A percentile compares a stretch with the other conserved stretches of the same genome.
These are phyloP conservation scores for Synergus umbraculus DNA, from an alignment of 2,888 invertebrate species.

Conservation along the genomic window DNA sequence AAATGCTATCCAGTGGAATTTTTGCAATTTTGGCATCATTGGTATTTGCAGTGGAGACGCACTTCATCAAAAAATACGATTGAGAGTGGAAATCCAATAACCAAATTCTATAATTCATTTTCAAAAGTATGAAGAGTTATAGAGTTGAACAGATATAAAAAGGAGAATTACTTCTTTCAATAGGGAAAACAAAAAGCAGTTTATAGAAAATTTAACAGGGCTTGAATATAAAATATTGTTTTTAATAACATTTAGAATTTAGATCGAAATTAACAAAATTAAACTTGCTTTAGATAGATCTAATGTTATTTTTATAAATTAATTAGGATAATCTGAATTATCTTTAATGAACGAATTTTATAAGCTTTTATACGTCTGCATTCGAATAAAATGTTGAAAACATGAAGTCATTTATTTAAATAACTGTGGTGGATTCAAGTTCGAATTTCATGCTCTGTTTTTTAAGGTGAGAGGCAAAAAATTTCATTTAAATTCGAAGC, in stretches of 20 bases:
- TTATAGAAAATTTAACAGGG: not conserved
- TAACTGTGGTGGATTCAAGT: not conserved
- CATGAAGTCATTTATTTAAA: not conserved
- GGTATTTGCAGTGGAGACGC: slow-evolving; percentile 82
- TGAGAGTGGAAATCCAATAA: slow-evolving; percentile 27
- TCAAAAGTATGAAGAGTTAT: too few relatives aligned
- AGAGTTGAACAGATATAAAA: too few relatives aligned
- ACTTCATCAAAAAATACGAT: slow-evolving; percentile 77
- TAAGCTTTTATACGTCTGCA: not conserved
- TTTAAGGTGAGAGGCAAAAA: not conserved
- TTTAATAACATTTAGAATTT: not conserved
- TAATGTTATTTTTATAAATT: not conserved
- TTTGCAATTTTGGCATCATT: slow-evolving; percentile 82
- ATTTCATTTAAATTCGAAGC: not conserved
- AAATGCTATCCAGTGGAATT: slow-evolving; percentile 82
- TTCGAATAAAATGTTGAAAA: not conserved
- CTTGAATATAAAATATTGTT: not conserved
- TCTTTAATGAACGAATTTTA: not conserved
- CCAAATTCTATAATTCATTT: not conserved
- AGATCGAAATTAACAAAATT: not conserved
- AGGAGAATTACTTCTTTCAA: not conserved
- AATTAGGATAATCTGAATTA: not conserved
- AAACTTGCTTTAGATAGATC: not conserved
- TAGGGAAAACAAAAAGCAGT: not conserved
- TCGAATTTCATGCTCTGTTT: not conserved